Evolutionary conservation across 2,113 vertebrate genomes (phyloP).

Genomic region (Coturnix japonica): DNA sequence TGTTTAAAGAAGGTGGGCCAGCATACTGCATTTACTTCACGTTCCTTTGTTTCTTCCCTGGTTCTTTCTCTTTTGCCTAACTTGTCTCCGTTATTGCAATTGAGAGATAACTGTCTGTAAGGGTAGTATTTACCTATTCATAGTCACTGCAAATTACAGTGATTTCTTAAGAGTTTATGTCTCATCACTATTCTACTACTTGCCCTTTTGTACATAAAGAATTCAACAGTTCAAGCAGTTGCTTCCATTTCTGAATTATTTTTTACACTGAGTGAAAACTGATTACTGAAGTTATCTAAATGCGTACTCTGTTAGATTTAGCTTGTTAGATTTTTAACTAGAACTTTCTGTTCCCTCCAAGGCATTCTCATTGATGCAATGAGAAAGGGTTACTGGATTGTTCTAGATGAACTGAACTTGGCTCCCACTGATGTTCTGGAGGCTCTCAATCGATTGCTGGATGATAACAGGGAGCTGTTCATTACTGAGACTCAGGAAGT

Average conservation of each 20-base stretch:
- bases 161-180: not conserved
- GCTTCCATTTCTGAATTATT: not conserved
- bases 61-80: not conserved
- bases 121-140: not conserved
- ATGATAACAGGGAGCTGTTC: slow-evolving; percentile 96
- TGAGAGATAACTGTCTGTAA: not conserved
- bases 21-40: not conserved
- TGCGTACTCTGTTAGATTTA: not conserved
- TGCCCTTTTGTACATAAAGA: not conserved
- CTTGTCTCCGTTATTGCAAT: not conserved
- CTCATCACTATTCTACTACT: not conserved
- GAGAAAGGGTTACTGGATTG: slow-evolving; percentile 97
- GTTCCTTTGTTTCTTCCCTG: not conserved
- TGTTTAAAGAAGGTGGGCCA: slow-evolving; percentile 91
- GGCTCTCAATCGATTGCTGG: slow-evolving; percentile 93
- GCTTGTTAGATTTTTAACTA: not conserved
- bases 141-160: not conserved
- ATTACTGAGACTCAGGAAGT: slow-evolving; percentile 96
- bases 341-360: slow-evolving; percentile 49
- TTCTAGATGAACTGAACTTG: slow-evolving; percentile 96
- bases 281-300: not conserved
- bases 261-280: not conserved
- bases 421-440: slow-evolving; percentile 97
- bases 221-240: not conserved
- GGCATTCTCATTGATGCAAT: slow-evolving; percentile 96